A percentile compares a stretch with the other conserved stretches of the same genome.
phyloP scores from a whole-genome alignment of 1,140 invertebrate genomes.

The Caenorhabditis briggsae region DNA sequence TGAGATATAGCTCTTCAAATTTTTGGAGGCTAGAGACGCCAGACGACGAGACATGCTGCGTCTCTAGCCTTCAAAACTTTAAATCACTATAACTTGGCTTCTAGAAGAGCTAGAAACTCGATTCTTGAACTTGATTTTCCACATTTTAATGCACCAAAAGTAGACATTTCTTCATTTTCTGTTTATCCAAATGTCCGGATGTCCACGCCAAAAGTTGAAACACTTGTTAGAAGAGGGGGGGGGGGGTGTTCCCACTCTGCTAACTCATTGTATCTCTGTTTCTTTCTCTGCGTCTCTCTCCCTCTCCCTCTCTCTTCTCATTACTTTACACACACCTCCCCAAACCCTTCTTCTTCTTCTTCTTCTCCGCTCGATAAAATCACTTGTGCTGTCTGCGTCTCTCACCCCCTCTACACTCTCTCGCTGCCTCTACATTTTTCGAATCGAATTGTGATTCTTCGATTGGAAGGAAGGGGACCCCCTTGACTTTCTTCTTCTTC shows the following conservation, averaged over 20 bases:
- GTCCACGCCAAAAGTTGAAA: background rate
- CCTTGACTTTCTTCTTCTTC: too few relatives aligned
- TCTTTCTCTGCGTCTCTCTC: slow-evolving; percentile 3
- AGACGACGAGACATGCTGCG: too few relatives aligned
- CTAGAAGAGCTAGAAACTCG: too few relatives aligned
- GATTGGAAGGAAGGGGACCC: background rate
- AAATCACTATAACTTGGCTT: too few relatives aligned
- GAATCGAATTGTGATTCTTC: background rate
- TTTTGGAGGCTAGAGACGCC: too few relatives aligned
- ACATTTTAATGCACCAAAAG: too few relatives aligned
- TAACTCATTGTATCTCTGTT: background rate
- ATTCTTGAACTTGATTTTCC: too few relatives aligned
- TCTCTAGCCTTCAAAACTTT: too few relatives aligned
- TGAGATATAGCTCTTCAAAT: too few relatives aligned
- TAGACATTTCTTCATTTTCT: too few relatives aligned
- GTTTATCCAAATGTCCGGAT: too few relatives aligned
- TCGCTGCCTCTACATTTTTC: background rate
- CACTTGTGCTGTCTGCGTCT: background rate
- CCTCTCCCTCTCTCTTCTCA: background rate
- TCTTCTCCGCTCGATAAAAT: slow-evolving; percentile 15
- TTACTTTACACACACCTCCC: slow-evolving; percentile 17
- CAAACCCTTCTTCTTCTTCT: background rate
- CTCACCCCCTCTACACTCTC: background rate
- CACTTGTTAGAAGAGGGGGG: too few relatives aligned
- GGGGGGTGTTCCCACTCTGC: background rate